phyloP scores from a whole-genome alignment of 2,113 vertebrate species.

The Myxocyprinus asiaticus region DNA sequence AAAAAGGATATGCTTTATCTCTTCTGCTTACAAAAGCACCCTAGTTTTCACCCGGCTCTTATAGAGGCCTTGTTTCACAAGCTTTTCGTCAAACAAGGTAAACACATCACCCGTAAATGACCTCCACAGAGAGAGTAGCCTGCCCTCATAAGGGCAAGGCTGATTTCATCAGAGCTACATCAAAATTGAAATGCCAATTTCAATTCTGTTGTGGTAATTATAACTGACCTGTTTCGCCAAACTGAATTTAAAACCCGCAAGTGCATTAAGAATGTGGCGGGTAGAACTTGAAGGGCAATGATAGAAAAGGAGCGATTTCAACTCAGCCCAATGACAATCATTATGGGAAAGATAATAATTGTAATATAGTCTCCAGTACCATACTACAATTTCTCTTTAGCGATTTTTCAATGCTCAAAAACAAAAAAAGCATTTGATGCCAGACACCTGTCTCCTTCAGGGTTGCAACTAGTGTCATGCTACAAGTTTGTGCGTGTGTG shows the following conservation, averaged over 20 bases:
- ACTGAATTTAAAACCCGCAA: constrained; percentile 65
- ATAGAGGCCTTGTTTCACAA: constrained; percentile 8
- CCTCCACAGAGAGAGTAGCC: constrained; percentile 50
- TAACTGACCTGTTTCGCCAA: constrained; percentile 71
- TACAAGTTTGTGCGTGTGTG: no score
- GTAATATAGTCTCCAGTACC: not conserved
- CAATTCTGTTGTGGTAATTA: constrained; percentile 73
- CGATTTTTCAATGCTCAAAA: constrained; percentile 6
- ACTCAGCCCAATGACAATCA: constrained; percentile 32
- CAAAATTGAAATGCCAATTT: constrained; percentile 77
- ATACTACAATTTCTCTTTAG: not conserved
- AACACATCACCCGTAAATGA: constrained; percentile 71
- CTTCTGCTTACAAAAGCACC: constrained; percentile 15
- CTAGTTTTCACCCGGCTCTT: constrained; percentile 7
- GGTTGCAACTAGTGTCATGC: not conserved
- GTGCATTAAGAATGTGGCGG: constrained; percentile 35
- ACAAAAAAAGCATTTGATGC: not conserved
- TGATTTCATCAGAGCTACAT: constrained; percentile 63
- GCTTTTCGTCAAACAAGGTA: constrained; percentile 60
- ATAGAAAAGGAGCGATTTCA: constrained; percentile 62
- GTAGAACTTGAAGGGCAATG: constrained; percentile 47
- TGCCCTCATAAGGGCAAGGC: constrained; percentile 32
- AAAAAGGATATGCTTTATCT: constrained; percentile 67
- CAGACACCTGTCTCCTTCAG: not conserved
- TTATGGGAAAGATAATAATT: constrained; percentile 11